Conservation (phyloP, 2,888 invertebrate genomes). For the Lapara coniferarum region DNA sequence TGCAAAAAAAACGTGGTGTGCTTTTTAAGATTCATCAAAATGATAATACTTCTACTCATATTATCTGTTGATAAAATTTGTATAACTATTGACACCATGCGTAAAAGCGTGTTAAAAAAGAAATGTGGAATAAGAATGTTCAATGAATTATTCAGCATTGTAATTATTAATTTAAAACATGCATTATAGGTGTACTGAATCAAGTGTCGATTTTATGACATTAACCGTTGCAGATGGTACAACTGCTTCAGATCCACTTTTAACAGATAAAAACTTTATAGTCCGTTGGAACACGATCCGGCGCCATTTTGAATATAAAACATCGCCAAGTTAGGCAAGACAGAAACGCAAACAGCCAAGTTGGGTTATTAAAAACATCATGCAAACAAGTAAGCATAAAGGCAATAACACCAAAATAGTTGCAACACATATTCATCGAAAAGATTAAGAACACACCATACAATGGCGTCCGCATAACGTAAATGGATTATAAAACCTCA, state of each 20-base stretch:
- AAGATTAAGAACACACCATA: neutral
- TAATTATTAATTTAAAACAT: too few relatives aligned
- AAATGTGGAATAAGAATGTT: too few relatives aligned
- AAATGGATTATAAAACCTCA: conserved; percentile 23
- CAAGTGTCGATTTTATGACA: neutral
- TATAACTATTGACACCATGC: too few relatives aligned
- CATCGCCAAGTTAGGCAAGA: neutral
- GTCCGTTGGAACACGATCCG: neutral
- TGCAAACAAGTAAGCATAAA: neutral
- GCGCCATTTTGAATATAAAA: neutral
- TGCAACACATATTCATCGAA: neutral
- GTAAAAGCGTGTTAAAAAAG: too few relatives aligned
- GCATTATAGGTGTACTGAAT: neutral
- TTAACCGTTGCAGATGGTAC: neutral
- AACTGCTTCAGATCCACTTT: neutral
- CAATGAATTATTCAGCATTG: too few relatives aligned
- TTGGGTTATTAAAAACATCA: neutral
- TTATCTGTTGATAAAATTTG: too few relatives aligned
- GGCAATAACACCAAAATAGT: neutral
- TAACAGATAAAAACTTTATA: neutral
- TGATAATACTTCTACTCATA: too few relatives aligned
- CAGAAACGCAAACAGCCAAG: neutral
- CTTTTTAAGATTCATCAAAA: too few relatives aligned
- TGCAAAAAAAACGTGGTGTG: too few relatives aligned
- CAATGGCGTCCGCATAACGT: neutral